Evolutionary conservation across 2,113 vertebrate genomes (phyloP).

Genomic region (Orycteropus afer): DNA sequence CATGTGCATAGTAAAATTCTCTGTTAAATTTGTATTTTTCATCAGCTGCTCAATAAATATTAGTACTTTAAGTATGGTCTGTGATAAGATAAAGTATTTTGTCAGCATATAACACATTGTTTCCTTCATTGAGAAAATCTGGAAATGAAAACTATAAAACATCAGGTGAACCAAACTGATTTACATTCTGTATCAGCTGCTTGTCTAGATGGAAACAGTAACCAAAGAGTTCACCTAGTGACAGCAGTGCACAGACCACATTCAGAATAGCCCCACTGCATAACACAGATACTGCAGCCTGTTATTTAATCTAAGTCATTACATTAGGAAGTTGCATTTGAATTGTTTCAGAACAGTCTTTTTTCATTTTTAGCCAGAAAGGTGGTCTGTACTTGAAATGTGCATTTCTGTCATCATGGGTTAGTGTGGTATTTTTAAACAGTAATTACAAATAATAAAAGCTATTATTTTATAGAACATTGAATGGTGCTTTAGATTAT

Average conservation of each 20-base stretch:
- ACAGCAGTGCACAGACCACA: neutral
- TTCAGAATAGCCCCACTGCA: neutral
- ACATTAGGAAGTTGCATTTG: neutral
- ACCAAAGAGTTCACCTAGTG: neutral
- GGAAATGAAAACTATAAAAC: neutral
- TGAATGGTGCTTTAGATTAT: neutral
- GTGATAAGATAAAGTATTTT: neutral
- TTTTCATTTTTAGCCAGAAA: slow-evolving; percentile 15
- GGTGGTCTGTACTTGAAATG: neutral
- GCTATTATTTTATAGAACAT: neutral
- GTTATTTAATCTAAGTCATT: neutral
- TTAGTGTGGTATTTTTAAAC: neutral
- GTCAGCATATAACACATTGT: neutral
- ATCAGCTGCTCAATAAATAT: slow-evolving; percentile 24
- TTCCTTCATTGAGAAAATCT: neutral
- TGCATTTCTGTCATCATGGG: neutral
- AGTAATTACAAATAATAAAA: slow-evolving; percentile 9
- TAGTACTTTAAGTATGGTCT: neutral
- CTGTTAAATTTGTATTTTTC: neutral
- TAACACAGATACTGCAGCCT: neutral
- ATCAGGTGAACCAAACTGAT: neutral
- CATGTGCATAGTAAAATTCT: neutral
- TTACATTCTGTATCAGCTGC: neutral
- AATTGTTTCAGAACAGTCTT: neutral
- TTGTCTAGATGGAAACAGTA: neutral